Conservation (phyloP, 2,797 vertebrate species). For the Chiloscyllium punctatum region DNA sequence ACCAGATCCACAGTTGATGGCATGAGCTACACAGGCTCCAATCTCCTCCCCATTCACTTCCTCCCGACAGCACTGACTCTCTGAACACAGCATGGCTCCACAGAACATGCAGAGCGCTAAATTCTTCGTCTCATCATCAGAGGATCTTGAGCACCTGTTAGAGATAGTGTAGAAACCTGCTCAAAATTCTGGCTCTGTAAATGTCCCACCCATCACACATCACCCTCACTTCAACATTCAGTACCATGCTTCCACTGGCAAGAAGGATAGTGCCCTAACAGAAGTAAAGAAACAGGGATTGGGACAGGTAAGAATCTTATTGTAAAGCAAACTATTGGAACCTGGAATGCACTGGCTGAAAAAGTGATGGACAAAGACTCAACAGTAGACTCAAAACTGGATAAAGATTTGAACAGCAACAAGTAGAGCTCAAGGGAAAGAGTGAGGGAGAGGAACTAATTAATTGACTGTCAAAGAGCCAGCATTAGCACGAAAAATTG, state of each 20-base stretch:
- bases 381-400: neutral
- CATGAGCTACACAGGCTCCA: slow-evolving; percentile 87
- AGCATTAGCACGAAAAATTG: neutral
- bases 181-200: neutral
- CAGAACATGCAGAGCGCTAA: slow-evolving; percentile 91
- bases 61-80: slow-evolving; percentile 86
- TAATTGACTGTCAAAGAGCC: neutral
- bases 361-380: neutral
- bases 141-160: slow-evolving; percentile 82
- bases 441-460: neutral
- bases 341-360: neutral
- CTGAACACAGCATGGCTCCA: slow-evolving; percentile 85
- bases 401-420: neutral
- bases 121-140: slow-evolving; percentile 84
- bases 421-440: neutral
- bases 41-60: slow-evolving; percentile 83
- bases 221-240: neutral
- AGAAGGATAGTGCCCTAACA: neutral
- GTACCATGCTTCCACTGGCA: neutral
- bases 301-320: neutral
- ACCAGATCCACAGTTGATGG: slow-evolving; percentile 84
- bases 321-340: neutral
- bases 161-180: neutral
- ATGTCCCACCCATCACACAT: neutral
- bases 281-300: neutral